Conservation (phyloP, 2,113 vertebrate species). For the Scortum barcoo region DNA sequence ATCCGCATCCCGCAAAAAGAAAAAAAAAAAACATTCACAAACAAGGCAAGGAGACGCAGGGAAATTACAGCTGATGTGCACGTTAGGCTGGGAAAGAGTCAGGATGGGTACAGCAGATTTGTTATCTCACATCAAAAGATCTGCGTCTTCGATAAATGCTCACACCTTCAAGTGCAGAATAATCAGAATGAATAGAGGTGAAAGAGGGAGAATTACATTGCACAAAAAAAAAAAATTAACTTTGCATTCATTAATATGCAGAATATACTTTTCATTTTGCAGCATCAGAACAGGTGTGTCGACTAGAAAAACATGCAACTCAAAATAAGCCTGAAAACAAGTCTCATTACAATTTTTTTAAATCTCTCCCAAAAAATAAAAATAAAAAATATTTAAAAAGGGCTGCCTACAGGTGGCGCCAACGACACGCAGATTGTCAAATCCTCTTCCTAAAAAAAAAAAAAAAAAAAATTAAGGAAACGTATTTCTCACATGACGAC, state of each 20-base stretch:
- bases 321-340: conserved; percentile 49
- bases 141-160: not conserved
- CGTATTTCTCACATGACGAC: conserved; percentile 40
- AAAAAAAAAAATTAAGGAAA: conserved; percentile 77
- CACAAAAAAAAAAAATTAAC: conserved; percentile 18
- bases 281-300: not conserved
- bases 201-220: conserved; percentile 7
- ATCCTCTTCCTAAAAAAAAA: conserved; percentile 76
- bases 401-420: conserved; percentile 91
- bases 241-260: conserved; percentile 13
- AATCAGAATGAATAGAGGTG: not conserved
- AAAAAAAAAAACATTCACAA: not conserved
- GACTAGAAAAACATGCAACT: no score
- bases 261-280: conserved; percentile 1
- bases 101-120: not conserved
- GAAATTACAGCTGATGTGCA: not conserved
- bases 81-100: not conserved
- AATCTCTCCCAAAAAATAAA: conserved; percentile 85
- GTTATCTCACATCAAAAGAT: not conserved
- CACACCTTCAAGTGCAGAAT: not conserved
- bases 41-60: not conserved
- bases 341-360: conserved; percentile 77
- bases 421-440: conserved; percentile 80
- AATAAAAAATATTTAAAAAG: no score
- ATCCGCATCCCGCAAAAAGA: no score